Evolutionary conservation across 2,888 invertebrate species (phyloP).

Genomic region (Pollenia angustigena): DNA sequence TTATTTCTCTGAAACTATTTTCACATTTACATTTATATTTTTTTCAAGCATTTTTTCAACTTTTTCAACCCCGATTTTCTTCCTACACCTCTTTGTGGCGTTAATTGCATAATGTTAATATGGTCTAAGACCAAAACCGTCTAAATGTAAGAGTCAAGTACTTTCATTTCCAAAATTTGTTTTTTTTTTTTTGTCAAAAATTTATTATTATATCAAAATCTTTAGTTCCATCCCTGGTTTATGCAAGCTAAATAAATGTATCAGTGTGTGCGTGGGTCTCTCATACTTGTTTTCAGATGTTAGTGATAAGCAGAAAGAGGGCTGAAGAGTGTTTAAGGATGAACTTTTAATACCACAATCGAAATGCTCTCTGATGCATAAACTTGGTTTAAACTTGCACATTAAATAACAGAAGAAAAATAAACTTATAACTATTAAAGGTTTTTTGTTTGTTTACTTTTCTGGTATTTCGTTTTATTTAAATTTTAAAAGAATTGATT

Average conservation of each 20-base stretch:
- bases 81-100: too few species aligned
- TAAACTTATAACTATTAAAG: constrained; percentile 52
- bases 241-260: not conserved
- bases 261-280: not conserved
- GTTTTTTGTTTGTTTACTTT: constrained; percentile 26
- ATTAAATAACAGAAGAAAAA: constrained; percentile 56
- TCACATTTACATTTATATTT: too few species aligned
- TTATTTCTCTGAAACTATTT: too few species aligned
- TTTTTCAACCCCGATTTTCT: too few species aligned
- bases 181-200: too few species aligned
- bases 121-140: too few species aligned
- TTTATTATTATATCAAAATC: too few species aligned
- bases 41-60: too few species aligned
- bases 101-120: too few species aligned
- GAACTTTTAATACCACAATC: constrained; percentile 70
- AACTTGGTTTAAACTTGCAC: constrained; percentile 73
- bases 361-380: constrained; percentile 75
- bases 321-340: constrained; percentile 58
- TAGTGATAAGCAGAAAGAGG: constrained; percentile 75
- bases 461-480: not conserved
- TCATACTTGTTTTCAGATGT: constrained; percentile 15
- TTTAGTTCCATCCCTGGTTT: not conserved
- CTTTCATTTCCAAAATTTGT: too few species aligned
- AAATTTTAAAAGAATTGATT: constrained; percentile 44
- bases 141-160: too few species aligned